Evolutionary conservation across 2,888 invertebrate genomes (phyloP), one percentile per base, ranked within the genome.

Genomic region (Latrodectus elegans): DNA sequence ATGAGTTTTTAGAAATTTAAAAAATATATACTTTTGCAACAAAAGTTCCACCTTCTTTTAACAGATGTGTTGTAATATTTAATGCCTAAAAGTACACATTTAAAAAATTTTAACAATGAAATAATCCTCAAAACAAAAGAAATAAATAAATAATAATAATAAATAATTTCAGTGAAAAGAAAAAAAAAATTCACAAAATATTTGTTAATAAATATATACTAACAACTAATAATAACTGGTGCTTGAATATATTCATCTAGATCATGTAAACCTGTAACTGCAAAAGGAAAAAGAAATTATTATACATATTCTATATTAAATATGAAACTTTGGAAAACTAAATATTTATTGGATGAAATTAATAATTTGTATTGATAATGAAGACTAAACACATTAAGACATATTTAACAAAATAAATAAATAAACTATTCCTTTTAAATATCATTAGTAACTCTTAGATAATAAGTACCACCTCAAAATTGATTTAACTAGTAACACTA

Each of bases 161-260:
- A 22, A 22, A 22, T 1, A 38, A 38, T 38, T 3, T 4, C 38
- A 73, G n/a, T n/a, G 1, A 72, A 55, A 67, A 51, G 51, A 64
- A n/a, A n/a, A n/a, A 67, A 53, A 70, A 49, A 80, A 22, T 22
- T 8, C 15, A 26, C 10, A 68, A 51, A 87, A 14, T 11, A 68
- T 14, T 72, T 52, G 49, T 77, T n/a, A 72, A 77, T 53, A 15
- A 67, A 67, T 60, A 10, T 51, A 70, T 26, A 92, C 92, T 91
- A 90, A 93, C 93, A 6, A 99, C 97, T 60, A 99, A 92, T 0
- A 99, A 93, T n/a, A 99, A 93, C 91, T 99, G 98, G 0, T n/a
- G 97, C 96, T 92, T 99, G 99, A 87, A 99, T 95, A 92, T 98
- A 99, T 92, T 99, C 98, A 93, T 99, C 99, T 92, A 99, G 96